These are phyloP conservation scores for Syritta pipiens DNA, from an alignment of 2,888 invertebrate genomes.

Conservation along the genomic window DNA sequence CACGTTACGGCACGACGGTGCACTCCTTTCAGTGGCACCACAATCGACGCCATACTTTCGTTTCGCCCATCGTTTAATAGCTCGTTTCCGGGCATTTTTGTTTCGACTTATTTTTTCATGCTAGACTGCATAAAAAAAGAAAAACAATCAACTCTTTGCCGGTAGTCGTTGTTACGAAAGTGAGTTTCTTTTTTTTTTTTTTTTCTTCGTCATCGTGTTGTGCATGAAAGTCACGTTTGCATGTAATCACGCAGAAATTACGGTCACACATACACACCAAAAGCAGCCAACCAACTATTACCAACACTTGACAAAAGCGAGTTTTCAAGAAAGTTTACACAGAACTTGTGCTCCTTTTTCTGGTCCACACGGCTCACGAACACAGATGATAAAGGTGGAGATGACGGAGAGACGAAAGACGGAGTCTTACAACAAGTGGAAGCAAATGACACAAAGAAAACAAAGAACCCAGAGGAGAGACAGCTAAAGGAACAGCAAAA, in stretches of 20 bases:
- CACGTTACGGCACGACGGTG: too few relatives aligned
- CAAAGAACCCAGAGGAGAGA: slow-evolving; percentile 24
- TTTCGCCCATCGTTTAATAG: slow-evolving; percentile 44
- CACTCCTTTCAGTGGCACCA: too few relatives aligned
- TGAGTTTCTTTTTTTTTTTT: slow-evolving; percentile 18
- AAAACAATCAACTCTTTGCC: slow-evolving; percentile 46
- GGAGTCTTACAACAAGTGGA: slow-evolving; percentile 41
- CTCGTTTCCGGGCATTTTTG: slow-evolving; percentile 48
- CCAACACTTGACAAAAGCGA: slow-evolving; percentile 61
- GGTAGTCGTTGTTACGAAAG: slow-evolving; percentile 51
- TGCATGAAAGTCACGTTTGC: slow-evolving; percentile 54
- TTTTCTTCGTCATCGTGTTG: neutral
- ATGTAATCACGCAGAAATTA: slow-evolving; percentile 56
- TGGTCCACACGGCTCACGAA: too few relatives aligned
- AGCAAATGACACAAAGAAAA: slow-evolving; percentile 39
- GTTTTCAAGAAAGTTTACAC: slow-evolving; percentile 39
- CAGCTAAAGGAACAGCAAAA: slow-evolving; percentile 34
- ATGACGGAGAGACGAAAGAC: too few relatives aligned
- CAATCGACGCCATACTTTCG: neutral
- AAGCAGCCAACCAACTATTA: slow-evolving; percentile 25
- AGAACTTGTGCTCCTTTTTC: slow-evolving; percentile 59
- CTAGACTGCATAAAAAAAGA: slow-evolving; percentile 36
- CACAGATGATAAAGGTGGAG: too few relatives aligned
- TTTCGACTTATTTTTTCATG: slow-evolving; percentile 16
- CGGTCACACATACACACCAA: neutral